Evolutionary conservation across 2,797 vertebrate genomes (phyloP).

Genomic region (Xerus rutilus): DNA sequence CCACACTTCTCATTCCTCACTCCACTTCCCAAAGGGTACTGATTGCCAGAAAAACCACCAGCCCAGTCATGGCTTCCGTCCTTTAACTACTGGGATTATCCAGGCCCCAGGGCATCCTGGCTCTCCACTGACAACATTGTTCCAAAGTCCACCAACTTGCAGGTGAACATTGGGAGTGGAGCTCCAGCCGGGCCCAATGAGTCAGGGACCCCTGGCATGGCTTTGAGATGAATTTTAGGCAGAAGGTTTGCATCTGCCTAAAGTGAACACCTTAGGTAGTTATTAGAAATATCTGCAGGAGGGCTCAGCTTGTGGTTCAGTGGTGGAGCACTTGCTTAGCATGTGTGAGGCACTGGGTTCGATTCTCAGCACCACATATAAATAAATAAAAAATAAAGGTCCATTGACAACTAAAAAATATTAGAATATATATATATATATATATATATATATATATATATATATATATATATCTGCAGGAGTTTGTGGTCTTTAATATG

Average conservation of each 20-base stretch:
- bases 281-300: neutral
- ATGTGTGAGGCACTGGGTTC: too few relatives aligned
- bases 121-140: neutral
- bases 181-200: rapidly evolving
- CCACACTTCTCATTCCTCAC: neutral
- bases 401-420: too few relatives aligned
- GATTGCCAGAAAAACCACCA: neutral
- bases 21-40: neutral
- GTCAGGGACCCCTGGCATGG: neutral
- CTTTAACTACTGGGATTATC: neutral
- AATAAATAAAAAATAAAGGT: too few relatives aligned
- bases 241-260: neutral
- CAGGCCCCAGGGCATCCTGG: neutral
- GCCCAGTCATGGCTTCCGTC: neutral
- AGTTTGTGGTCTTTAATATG: neutral
- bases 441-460: too few relatives aligned
- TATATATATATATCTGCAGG: neutral
- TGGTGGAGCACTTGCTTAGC: too few relatives aligned
- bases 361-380: too few relatives aligned
- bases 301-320: too few relatives aligned
- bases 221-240: neutral
- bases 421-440: too few relatives aligned
- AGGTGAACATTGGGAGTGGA: neutral
- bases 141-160: neutral
- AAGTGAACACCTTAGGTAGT: neutral